Evolutionary conservation across 1,140 invertebrate genomes (phyloP).

Genomic region (Anagrus nilaparvatae): DNA sequence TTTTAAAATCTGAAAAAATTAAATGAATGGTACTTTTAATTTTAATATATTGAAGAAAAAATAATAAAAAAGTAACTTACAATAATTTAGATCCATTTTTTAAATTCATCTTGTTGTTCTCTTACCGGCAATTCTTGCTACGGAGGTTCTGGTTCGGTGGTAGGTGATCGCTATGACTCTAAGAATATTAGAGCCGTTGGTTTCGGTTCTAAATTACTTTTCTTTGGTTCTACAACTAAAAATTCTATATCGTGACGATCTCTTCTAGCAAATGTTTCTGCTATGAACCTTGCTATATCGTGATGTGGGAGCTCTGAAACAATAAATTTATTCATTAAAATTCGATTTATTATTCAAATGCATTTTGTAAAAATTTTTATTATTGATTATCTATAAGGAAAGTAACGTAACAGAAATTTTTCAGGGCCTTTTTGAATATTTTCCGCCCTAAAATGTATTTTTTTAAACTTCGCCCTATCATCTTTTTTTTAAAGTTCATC

Average conservation of each 20-base stretch:
- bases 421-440: too few relatives aligned
- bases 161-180: constrained; percentile 68
- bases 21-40: neutral
- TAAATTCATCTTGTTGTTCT: constrained; percentile 1
- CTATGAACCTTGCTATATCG: constrained; percentile 79
- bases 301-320: constrained; percentile 50
- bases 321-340: neutral
- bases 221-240: constrained; percentile 79
- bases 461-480: too few relatives aligned
- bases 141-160: constrained; percentile 37
- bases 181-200: constrained; percentile 77
- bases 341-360: neutral
- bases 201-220: constrained; percentile 80
- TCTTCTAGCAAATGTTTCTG: constrained; percentile 77
- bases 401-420: too few relatives aligned
- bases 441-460: too few relatives aligned
- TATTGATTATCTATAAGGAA: neutral
- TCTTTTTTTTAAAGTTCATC: too few relatives aligned
- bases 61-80: too few relatives aligned
- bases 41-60: neutral
- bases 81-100: too few relatives aligned
- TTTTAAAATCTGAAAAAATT: neutral
- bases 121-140: constrained; percentile 18
- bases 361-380: neutral
- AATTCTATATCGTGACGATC: constrained; percentile 82